Percentiles rank a stretch among this genome's conserved stretches.
These are phyloP conservation scores for Athetis lepigone DNA, from an alignment of 2,888 invertebrate genomes.

Conservation along the genomic window DNA sequence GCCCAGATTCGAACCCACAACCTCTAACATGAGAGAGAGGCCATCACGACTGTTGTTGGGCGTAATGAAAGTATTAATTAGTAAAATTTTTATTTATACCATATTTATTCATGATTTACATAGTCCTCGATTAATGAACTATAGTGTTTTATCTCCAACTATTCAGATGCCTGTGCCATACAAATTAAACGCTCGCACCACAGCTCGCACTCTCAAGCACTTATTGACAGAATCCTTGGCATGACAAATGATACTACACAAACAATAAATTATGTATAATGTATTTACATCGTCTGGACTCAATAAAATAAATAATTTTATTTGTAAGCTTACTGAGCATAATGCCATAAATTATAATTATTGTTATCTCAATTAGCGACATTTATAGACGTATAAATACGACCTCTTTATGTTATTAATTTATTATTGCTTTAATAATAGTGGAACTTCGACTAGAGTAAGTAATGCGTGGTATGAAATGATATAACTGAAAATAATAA, in stretches of 20 bases:
- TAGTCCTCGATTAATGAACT: background rate
- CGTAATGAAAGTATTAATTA: background rate
- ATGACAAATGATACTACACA: conserved; percentile 9
- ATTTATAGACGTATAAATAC: conserved; percentile 3
- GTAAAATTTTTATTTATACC: background rate
- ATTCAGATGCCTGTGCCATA: conserved; percentile 1
- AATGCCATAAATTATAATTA: conserved; percentile 25
- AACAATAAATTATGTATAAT: conserved; percentile 14
- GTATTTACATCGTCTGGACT: conserved; percentile 24
- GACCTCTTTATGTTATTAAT: conserved; percentile 8
- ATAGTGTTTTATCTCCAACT: conserved; percentile 2
- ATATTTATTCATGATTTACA: background rate
- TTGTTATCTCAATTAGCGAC: conserved; percentile 27
- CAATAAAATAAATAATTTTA: conserved; percentile 49
- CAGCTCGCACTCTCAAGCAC: background rate
- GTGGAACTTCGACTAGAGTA: conserved; percentile 10
- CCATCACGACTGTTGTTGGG: too few species aligned
- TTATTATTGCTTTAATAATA: conserved; percentile 1
- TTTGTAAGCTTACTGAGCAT: conserved; percentile 14
- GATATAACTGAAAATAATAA: conserved; percentile 40
- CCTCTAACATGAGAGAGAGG: too few species aligned
- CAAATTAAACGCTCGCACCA: conserved; percentile 12
- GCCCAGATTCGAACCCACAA: too few species aligned
- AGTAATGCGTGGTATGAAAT: conserved; percentile 19
- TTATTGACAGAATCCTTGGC: conserved; percentile 13